Conservation (phyloP, 2,888 invertebrate genomes). For the Poecilobothrus nobilitatus region DNA sequence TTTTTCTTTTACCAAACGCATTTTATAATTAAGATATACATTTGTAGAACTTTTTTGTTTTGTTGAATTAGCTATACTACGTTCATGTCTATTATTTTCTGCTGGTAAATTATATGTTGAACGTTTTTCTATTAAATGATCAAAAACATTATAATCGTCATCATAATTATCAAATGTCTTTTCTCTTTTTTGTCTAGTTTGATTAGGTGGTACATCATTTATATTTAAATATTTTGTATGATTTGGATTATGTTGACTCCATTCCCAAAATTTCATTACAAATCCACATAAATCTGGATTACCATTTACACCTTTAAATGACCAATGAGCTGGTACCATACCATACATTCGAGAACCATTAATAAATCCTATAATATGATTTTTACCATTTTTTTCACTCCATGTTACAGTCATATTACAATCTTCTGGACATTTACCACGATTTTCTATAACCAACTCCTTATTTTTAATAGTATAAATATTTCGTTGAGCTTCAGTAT, state of each 20-base stretch:
- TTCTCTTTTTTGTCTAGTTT: slow-evolving; percentile 21
- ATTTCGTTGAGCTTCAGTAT: slow-evolving; percentile 50
- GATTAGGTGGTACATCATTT: slow-evolving; percentile 19
- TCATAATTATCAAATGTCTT: slow-evolving; percentile 24
- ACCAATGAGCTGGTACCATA: slow-evolving; percentile 62
- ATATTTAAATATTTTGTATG: slow-evolving; percentile 32
- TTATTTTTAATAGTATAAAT: slow-evolving; percentile 54
- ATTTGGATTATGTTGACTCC: slow-evolving; percentile 43
- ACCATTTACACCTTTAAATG: slow-evolving; percentile 47
- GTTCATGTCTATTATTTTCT: slow-evolving; percentile 24
- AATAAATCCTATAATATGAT: slow-evolving; percentile 53
- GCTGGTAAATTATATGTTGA: slow-evolving; percentile 31
- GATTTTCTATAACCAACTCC: slow-evolving; percentile 61
- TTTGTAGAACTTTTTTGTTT: slow-evolving; percentile 25
- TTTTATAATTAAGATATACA: slow-evolving; percentile 32
- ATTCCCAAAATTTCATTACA: slow-evolving; percentile 76
- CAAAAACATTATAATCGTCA: slow-evolving; percentile 34
- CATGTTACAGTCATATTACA: slow-evolving; percentile 56
- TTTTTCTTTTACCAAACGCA: slow-evolving; percentile 58
- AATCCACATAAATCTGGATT: slow-evolving; percentile 60
- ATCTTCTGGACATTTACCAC: slow-evolving; percentile 60
- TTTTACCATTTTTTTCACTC: slow-evolving; percentile 49
- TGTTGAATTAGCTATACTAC: slow-evolving; percentile 27
- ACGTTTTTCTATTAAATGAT: slow-evolving; percentile 34
- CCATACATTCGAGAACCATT: slow-evolving; percentile 57